Conservation (phyloP, 2,113 vertebrate species). For the Leptosomus discolor region DNA sequence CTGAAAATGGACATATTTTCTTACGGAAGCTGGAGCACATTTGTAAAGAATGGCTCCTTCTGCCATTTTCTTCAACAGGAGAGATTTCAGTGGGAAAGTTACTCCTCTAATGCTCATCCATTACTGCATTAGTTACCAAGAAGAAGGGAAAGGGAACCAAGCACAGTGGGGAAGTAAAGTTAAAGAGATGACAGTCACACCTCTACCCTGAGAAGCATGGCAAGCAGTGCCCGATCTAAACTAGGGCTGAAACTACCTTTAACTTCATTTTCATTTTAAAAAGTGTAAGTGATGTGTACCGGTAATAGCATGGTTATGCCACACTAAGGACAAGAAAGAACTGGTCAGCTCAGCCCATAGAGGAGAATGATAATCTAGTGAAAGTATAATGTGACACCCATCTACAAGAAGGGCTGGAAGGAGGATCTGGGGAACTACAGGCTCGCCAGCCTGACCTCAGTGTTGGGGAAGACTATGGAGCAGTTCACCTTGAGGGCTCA, state of each 20-base stretch:
- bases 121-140: neutral
- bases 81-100: neutral
- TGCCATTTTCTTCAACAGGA: neutral
- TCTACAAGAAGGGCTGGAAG: no score
- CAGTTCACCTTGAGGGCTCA: no score
- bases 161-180: neutral
- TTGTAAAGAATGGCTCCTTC: neutral
- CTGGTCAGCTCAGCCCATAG: neutral
- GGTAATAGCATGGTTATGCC: neutral
- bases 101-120: neutral
- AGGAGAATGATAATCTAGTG: neutral
- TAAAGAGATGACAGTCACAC: neutral
- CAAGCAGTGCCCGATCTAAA: neutral
- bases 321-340: neutral
- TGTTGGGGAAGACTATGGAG: no score
- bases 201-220: neutral
- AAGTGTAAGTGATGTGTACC: accelerated
- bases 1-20: neutral
- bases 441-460: no score
- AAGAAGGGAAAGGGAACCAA: neutral
- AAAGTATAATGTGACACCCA: no score
- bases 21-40: neutral
- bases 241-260: neutral
- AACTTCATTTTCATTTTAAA: neutral
- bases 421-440: no score